Evolutionary conservation across 2,113 vertebrate species (phyloP).

Genomic region (Danio rerio): GRCz12tu NC_133190.1:50712001-50712500

Average conservation of each 20-base stretch:
- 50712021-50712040: too few species aligned
- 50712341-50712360: conserved; percentile 19
- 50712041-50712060: too few species aligned
- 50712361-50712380: conserved; percentile 36
- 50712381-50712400: conserved; percentile 43
- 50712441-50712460: conserved; percentile 42
- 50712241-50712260: conserved; percentile 43
- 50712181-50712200: too few species aligned
- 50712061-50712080: too few species aligned
- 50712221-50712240: neutral
- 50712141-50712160: too few species aligned
- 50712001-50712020: too few species aligned
- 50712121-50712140: too few species aligned
- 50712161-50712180: too few species aligned
- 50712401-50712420: conserved; percentile 40
- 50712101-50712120: too few species aligned
- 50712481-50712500: conserved; percentile 31
- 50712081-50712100: too few species aligned
- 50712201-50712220: too few species aligned
- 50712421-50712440: conserved; percentile 37
- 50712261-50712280: conserved; percentile 21
- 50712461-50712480: conserved; percentile 4
- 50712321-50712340: conserved; percentile 35
- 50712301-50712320: conserved; percentile 38
- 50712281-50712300: neutral